Base-by-base conservation (phyloP, 2,113 vertebrate genomes). In the Onychorhynchus coronatus region DNA sequence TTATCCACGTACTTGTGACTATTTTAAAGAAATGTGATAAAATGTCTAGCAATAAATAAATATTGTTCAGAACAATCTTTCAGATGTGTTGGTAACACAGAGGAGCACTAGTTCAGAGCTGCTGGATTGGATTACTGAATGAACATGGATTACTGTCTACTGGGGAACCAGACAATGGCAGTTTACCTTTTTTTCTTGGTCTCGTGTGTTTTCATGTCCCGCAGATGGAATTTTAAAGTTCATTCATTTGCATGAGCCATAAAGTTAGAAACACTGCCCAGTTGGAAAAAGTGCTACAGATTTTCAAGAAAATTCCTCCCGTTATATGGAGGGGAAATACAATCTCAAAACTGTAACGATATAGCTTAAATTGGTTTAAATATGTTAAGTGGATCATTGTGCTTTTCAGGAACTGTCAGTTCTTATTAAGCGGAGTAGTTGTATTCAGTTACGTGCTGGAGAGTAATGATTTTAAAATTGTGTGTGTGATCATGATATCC, bases 341-440 rank as follows among this genome's bases (percentile, higher is more conserved):
- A 56, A 9, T 88, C 75, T 94, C 46, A 55, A 12, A 72, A 27
- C 67, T 77, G 0, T 76, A 73, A 52, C 53, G 79, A 3, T 25
- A 8, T 27, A 31, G 42, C 50, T 90, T 53, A 83, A 94, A 39
- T 71, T 66, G 31, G 14, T 63, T 76, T 76, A 75, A 89, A 46
- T 85, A 16, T 15, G 6, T 80, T 30, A 49, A 74, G 50, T 80
- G 47, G 59, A 47, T 74, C 0, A 2, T 56, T 76, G 47, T 74
- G 56, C 63, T 91, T 93, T 90, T 90, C 79, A 90, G 72, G 82
- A 93, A 15, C 63, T 95, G 91, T 90, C 85, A 92, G 61, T 59
- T 90, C 63, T 73, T 30, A 42, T 94, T 95, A 76, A 65, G 30
- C 25, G 93, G 78, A 85, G 19, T 61, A 62, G 49, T 46, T 89